A percentile compares a stretch with the other conserved stretches of the same genome.
Evolutionary conservation across 2,888 invertebrate genomes (phyloP).

Genomic region (Coleophora deauratella): DNA sequence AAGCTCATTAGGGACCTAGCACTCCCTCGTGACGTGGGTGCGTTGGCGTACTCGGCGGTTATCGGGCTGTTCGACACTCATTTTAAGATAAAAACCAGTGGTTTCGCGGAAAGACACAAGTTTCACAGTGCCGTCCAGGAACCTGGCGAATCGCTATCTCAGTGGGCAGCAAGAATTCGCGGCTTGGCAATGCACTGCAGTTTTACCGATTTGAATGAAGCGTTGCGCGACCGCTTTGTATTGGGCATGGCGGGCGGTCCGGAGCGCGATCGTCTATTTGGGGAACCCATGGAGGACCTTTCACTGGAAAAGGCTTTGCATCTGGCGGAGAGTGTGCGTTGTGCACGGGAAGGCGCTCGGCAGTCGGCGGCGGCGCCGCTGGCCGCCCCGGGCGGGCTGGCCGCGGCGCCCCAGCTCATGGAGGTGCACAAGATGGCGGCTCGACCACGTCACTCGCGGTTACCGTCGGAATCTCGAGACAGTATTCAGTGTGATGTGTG

Average conservation of each 20-base stretch:
- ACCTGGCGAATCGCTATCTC: not conserved
- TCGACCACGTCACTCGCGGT: slow-evolving; percentile 4
- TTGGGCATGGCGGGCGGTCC: slow-evolving; percentile 6
- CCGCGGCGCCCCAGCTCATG: not conserved
- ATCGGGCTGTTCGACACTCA: slow-evolving; percentile 3
- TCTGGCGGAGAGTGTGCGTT: slow-evolving; percentile 8
- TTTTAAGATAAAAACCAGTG: slow-evolving; percentile 1
- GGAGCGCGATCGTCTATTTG: slow-evolving; percentile 6
- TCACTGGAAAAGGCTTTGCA: slow-evolving; percentile 11
- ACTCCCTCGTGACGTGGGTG: not conserved
- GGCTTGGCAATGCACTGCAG: slow-evolving; percentile 7
- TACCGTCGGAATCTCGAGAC: not conserved
- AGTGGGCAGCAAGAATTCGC: slow-evolving; percentile 9
- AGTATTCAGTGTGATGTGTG: not conserved
- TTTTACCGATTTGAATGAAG: not conserved
- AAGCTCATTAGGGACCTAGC: not conserved
- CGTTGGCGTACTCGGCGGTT: not conserved
- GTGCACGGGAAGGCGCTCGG: slow-evolving; percentile 6
- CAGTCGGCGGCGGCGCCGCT: not conserved
- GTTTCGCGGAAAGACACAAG: slow-evolving; percentile 4
- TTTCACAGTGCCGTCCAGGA: slow-evolving; percentile 7
- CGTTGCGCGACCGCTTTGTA: slow-evolving; percentile 6
- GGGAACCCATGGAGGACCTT: slow-evolving; percentile 1
- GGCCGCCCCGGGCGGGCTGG: not conserved
- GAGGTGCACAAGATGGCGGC: not conserved